These are phyloP conservation scores for Chionodraco myersi DNA, from an alignment of 2,113 vertebrate species.

Conservation along the genomic window DNA sequence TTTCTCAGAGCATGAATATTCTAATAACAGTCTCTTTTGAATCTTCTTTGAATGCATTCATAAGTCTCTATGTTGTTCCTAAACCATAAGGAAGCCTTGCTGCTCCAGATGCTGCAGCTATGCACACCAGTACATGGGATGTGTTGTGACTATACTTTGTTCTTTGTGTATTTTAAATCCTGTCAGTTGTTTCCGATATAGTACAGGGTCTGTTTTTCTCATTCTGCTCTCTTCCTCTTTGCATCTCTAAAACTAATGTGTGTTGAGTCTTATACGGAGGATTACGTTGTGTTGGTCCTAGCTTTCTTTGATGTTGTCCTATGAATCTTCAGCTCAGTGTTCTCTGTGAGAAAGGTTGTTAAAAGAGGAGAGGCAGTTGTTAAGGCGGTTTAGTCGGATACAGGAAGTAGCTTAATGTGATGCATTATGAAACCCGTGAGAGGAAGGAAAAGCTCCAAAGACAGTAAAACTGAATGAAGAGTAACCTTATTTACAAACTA, in stretches of 20 bases:
- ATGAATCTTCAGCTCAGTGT: not conserved
- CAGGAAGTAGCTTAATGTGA: conserved; percentile 67
- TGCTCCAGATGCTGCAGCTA: not conserved
- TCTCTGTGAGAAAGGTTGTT: conserved; percentile 14
- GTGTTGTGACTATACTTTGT: not conserved
- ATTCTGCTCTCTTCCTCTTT: not conserved
- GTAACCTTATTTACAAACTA: not conserved
- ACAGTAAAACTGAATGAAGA: not conserved
- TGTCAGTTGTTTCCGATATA: not conserved
- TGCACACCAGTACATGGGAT: not conserved
- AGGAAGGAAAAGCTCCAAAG: conserved; percentile 22
- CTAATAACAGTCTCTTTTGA: conserved; percentile 26
- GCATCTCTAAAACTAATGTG: conserved; percentile 5
- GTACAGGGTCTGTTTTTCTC: not conserved
- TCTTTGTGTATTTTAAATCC: not conserved
- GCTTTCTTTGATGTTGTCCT: not conserved
- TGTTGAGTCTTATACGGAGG: conserved; percentile 6
- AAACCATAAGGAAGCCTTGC: not conserved
- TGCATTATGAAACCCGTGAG: conserved; percentile 59
- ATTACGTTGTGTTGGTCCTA: not conserved
- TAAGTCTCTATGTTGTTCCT: not conserved
- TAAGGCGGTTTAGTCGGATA: conserved; percentile 22
- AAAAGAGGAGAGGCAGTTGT: conserved; percentile 12
- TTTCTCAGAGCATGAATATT: not conserved
- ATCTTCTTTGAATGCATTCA: conserved; percentile 11